phyloP scores from a whole-genome alignment of 2,113 vertebrate genomes.

The Mastomys coucha region DNA sequence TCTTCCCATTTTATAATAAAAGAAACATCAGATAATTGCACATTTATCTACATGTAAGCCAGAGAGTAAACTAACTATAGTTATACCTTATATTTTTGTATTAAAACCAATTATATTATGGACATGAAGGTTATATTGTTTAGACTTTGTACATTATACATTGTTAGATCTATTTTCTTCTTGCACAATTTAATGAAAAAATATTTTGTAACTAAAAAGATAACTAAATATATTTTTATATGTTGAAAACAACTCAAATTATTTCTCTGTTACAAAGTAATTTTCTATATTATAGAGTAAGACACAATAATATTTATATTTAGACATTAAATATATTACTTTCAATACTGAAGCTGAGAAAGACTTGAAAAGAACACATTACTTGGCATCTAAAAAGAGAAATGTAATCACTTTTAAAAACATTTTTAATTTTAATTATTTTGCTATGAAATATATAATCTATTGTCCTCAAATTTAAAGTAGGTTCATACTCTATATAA shows the following conservation, averaged over 20 bases:
- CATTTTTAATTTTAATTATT: not conserved
- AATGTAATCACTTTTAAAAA: not conserved
- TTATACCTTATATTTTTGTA: not conserved
- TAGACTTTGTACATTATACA: not conserved
- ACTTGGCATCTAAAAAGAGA: not conserved
- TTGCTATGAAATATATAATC: not conserved
- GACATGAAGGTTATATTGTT: not conserved
- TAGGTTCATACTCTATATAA: not conserved
- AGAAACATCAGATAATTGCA: not conserved
- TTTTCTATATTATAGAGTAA: not conserved
- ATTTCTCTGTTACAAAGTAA: not conserved
- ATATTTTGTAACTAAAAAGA: not conserved
- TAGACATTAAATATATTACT: not conserved
- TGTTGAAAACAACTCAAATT: not conserved
- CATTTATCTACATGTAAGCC: not conserved
- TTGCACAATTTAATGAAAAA: not conserved
- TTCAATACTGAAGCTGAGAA: not conserved
- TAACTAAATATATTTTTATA: not conserved
- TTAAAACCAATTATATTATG: not conserved
- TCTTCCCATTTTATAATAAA: conserved; percentile 4
- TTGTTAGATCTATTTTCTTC: not conserved
- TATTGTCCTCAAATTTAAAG: not conserved
- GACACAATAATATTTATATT: not conserved
- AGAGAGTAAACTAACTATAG: conserved; percentile 1
- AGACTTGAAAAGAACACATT: rapidly evolving